Conservation (phyloP, 2,113 vertebrate species). For the Panthera leo region DNA sequence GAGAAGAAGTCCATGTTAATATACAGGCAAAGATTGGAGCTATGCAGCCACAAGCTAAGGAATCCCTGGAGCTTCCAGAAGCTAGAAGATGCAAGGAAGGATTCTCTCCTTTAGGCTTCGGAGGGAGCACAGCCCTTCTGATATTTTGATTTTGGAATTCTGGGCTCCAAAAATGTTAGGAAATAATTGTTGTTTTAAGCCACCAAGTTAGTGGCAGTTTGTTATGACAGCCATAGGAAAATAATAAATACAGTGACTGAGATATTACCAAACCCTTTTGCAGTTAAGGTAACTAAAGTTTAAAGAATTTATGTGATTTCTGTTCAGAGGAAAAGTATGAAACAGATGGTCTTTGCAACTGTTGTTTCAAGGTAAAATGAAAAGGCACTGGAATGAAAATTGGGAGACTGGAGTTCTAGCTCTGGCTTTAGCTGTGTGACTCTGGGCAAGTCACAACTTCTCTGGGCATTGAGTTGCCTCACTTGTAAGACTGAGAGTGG, state of each 20-base stretch:
- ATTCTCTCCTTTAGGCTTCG: background rate
- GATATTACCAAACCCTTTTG: constrained; percentile 12
- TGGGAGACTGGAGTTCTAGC: background rate
- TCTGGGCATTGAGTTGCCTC: background rate
- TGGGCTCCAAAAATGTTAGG: background rate
- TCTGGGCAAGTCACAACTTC: background rate
- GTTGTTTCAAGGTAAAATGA: background rate
- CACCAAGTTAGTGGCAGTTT: background rate
- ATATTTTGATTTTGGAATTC: constrained; percentile 30
- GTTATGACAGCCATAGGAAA: background rate
- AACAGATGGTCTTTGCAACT: background rate
- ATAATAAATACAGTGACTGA: constrained; percentile 21
- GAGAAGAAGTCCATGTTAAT: background rate
- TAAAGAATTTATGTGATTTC: constrained; percentile 42
- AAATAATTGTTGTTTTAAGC: constrained; percentile 31
- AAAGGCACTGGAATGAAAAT: background rate
- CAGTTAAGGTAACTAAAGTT: background rate
- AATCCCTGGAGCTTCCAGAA: background rate
- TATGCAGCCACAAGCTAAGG: background rate
- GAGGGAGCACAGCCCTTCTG: background rate
- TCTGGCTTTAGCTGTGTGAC: background rate
- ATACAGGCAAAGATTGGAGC: background rate
- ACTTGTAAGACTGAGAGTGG: background rate
- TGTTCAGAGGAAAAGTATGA: constrained; percentile 3
- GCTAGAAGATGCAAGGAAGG: background rate